Evolutionary conservation across 2,888 invertebrate genomes (phyloP), one percentile per base, ranked within the genome.

Genomic region (Lasiommata megera): DNA sequence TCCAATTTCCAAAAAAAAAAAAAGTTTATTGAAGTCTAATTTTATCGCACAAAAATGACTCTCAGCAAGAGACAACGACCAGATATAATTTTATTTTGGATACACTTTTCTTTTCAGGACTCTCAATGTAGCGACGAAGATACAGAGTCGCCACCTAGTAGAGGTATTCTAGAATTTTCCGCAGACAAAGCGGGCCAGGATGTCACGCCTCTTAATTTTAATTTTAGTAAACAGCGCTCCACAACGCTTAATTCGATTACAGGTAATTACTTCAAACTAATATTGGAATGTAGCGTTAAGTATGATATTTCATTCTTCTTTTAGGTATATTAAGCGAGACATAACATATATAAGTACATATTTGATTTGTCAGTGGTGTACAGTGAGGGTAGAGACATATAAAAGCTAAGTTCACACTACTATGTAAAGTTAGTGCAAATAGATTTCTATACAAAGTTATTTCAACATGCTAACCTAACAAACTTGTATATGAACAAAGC

Each of bases 161-260:
- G 94, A 61, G 95, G 95, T 41, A 95, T 95, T 69, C 83, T 97
- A 54, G 97, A 97, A 81, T 96, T 97, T 82, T 94, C 95, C 18
- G 95, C 97, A 0, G 95, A 96, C 64, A 96, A 96, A 77, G 96
- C 96, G 0, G 97, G 97, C 0, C 94, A 94, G 73, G 97, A 97
- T 76, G 95, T 97, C 55, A 97, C 97, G 1, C 97, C 97, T 0
- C 93, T 96, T 64, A 96, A 96, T 81, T 93, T 96, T 68, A 94
- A 95, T 74, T 96, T 96, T 74, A 93, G 93, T 67, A 94, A 94
- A 73, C 92, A 93, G 67, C 86, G 94, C 66, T 94, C 94, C 62
- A 94, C 94, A 11, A 94, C 95, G 0, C 89, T 95, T 61, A 95
- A 95, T 80, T 95, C 95, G 16, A 95, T 95, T 68, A 94, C 95